A percentile compares a stretch with the other conserved stretches of the same genome.
Conservation (phyloP, 1,140 invertebrate species). For the Arctopsyche grandis region DNA sequence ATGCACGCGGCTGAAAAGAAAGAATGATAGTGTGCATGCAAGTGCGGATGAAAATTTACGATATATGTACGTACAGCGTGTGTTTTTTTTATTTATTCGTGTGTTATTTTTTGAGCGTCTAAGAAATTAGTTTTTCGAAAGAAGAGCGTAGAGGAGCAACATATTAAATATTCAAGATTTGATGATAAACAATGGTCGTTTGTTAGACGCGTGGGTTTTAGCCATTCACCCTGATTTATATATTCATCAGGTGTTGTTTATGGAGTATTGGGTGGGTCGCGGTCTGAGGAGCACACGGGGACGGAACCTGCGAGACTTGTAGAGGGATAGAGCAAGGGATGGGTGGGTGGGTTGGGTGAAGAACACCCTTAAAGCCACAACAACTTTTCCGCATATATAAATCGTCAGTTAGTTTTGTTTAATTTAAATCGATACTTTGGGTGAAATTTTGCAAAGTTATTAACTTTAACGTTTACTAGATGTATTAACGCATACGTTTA, state of each 20-base stretch:
- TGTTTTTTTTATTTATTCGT: background rate
- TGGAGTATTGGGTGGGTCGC: slow-evolving; percentile 43
- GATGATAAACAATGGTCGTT: slow-evolving; percentile 35
- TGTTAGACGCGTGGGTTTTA: slow-evolving; percentile 38
- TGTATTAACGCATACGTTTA: background rate
- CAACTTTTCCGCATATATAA: slow-evolving; percentile 19
- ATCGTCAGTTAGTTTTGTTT: slow-evolving; percentile 2
- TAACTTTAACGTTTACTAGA: background rate
- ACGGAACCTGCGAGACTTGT: background rate
- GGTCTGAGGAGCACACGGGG: slow-evolving; percentile 1
- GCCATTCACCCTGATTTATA: slow-evolving; percentile 50
- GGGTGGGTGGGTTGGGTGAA: background rate
- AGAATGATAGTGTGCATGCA: background rate
- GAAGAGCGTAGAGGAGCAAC: background rate
- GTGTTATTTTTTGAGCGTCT: background rate
- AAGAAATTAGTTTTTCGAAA: background rate
- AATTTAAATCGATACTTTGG: slow-evolving; percentile 12
- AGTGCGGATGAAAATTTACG: background rate
- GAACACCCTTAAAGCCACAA: slow-evolving; percentile 4
- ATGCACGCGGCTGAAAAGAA: background rate
- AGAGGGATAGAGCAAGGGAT: background rate
- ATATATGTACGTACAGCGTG: too few species aligned
- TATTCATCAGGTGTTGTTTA: slow-evolving; percentile 54
- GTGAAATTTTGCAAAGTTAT: background rate
- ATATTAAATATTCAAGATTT: slow-evolving; percentile 35